phyloP scores from a whole-genome alignment of 2,888 invertebrate genomes.

The Mythimna pallens region DNA sequence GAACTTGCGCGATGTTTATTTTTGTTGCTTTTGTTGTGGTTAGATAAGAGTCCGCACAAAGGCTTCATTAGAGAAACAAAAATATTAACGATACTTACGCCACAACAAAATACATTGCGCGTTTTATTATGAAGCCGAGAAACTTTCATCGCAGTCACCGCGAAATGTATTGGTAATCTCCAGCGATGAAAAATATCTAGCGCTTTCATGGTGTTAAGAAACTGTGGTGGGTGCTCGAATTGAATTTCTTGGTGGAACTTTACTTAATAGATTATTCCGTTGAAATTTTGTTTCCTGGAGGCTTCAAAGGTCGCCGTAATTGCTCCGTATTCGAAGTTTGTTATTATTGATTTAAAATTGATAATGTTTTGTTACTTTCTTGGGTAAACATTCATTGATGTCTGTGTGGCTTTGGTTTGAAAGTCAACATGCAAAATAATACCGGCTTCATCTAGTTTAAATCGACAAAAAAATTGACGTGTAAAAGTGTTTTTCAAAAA shows the following conservation, averaged over 20 bases:
- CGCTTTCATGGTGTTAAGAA: slow-evolving; percentile 3
- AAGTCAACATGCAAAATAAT: too few species aligned
- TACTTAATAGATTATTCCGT: slow-evolving; percentile 55
- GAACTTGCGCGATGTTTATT: slow-evolving; percentile 63
- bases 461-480: too few species aligned
- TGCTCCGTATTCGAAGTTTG: slow-evolving; percentile 34
- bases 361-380: slow-evolving; percentile 11
- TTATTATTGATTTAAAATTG: slow-evolving; percentile 25
- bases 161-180: slow-evolving; percentile 3
- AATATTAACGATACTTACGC: background rate
- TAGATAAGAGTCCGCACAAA: slow-evolving; percentile 53
- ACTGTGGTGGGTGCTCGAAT: slow-evolving; percentile 45
- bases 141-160: background rate
- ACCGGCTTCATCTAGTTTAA: too few species aligned
- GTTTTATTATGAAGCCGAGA: background rate
- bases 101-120: slow-evolving; percentile 12
- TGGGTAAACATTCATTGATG: background rate
- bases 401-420: too few species aligned
- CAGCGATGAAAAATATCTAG: background rate
- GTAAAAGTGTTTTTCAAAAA: too few species aligned
- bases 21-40: slow-evolving; percentile 63
- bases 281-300: slow-evolving; percentile 50
- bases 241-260: slow-evolving; percentile 62
- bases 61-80: slow-evolving; percentile 24
- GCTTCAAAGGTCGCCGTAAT: slow-evolving; percentile 42